phyloP scores from a whole-genome alignment of 1,140 invertebrate species.

The Catajapyx aquilonaris region DNA sequence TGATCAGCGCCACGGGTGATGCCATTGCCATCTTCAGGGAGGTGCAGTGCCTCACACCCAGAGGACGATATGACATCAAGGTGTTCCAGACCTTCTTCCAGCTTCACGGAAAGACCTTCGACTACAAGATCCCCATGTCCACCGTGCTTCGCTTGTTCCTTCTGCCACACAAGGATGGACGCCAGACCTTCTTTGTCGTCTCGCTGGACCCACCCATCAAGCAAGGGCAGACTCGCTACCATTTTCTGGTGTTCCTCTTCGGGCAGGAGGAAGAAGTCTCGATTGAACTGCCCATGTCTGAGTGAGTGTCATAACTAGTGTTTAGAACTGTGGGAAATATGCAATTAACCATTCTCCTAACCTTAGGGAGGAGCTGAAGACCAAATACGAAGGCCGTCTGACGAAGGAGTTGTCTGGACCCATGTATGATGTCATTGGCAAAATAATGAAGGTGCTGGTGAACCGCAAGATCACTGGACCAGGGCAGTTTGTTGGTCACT shows the following conservation, averaged over 20 bases:
- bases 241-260: constrained; percentile 88
- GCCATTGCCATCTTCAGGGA: constrained; percentile 92
- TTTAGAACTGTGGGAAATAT: no score
- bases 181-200: constrained; percentile 96
- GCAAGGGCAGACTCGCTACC: constrained; percentile 93
- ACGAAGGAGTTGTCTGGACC: constrained; percentile 78
- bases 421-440: constrained; percentile 86
- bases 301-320: constrained; percentile 51
- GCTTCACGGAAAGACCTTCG: constrained; percentile 98
- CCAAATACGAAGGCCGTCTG: constrained; percentile 87
- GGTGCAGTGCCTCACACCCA: constrained; percentile 93
- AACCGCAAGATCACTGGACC: constrained; percentile 89
- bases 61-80: constrained; percentile 99
- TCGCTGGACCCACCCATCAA: constrained; percentile 98
- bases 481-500: constrained; percentile 72
- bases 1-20: constrained; percentile 93
- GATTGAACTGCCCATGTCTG: constrained; percentile 76
- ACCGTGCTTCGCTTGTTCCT: constrained; percentile 86
- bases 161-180: constrained; percentile 89
- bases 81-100: constrained; percentile 94
- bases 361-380: constrained; percentile 62
- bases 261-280: constrained; percentile 74
- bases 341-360: no score
- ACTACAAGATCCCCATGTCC: constrained; percentile 97
- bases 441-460: constrained; percentile 89